These are phyloP conservation scores for Emydura subglobosa DNA, from an alignment of 2,113 vertebrate species.

Conservation along the genomic window DNA sequence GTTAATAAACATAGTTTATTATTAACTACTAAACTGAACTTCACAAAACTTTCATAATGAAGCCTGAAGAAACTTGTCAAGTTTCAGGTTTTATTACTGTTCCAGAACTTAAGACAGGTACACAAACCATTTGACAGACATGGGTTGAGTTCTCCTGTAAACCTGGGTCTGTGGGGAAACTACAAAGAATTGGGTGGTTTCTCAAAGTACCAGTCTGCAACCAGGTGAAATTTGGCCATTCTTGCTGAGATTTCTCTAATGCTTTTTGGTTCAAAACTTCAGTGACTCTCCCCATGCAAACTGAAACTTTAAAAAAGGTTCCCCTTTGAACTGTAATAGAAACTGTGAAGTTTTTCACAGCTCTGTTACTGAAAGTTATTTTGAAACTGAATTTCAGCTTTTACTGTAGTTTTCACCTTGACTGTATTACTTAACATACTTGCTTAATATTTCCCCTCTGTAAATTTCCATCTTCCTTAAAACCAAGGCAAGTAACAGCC, in stretches of 20 bases:
- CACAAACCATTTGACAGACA: not conserved
- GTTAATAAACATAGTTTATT: not conserved
- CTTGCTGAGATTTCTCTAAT: accelerated
- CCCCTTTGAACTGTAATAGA: not conserved
- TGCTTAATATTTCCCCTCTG: not conserved
- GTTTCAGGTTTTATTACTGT: not conserved
- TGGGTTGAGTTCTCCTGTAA: not conserved
- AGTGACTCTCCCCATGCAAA: not conserved
- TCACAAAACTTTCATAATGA: not conserved
- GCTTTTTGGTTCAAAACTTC: not conserved
- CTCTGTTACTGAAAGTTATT: not conserved
- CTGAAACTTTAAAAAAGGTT: not conserved
- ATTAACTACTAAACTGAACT: not conserved
- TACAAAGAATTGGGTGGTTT: not conserved
- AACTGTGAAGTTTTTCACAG: not conserved
- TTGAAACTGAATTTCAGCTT: conserved; percentile 5
- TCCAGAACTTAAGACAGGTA: not conserved
- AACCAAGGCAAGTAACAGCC: not conserved
- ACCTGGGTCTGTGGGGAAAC: not conserved
- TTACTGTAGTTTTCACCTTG: not conserved
- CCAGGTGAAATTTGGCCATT: not conserved
- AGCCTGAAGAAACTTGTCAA: not conserved
- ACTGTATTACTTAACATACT: not conserved
- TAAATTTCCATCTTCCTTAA: not conserved
- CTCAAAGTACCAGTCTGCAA: not conserved